A percentile compares a stretch with the other conserved stretches of the same genome.
phyloP scores from a whole-genome alignment of 2,797 vertebrate species.

The Balearica regulorum region DNA sequence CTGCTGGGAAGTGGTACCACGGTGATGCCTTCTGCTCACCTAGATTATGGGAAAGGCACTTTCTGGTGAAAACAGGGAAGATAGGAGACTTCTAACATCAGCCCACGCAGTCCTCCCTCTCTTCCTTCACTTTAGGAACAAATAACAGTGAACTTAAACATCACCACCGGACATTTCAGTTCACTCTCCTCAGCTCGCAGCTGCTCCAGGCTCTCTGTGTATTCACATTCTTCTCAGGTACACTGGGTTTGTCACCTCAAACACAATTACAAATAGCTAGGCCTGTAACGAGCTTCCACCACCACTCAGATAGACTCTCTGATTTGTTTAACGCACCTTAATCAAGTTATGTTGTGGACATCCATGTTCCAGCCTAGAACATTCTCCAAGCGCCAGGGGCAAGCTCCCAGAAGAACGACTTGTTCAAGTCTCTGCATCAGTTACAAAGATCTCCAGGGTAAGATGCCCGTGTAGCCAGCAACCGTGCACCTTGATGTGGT shows the following conservation, averaged over 20 bases:
- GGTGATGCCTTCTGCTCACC: background rate
- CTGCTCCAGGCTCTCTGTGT: background rate
- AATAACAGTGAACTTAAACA: background rate
- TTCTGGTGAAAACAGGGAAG: background rate
- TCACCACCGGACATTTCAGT: too few relatives aligned
- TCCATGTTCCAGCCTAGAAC: background rate
- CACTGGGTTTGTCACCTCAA: background rate
- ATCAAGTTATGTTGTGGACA: background rate
- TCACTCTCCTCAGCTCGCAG: background rate
- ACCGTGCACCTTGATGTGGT: background rate
- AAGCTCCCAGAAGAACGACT: background rate
- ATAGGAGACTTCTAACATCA: background rate
- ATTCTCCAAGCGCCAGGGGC: background rate
- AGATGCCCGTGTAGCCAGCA: background rate
- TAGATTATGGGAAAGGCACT: background rate
- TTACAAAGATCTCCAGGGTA: background rate
- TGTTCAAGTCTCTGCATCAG: background rate
- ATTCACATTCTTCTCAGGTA: background rate
- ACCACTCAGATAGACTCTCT: background rate
- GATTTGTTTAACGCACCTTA: background rate
- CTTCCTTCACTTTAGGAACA: background rate
- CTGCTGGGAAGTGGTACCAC: background rate
- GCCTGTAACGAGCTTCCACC: background rate
- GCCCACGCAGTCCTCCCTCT: background rate
- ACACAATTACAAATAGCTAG: background rate